Conservation (phyloP, 2,888 invertebrate species). For the Caenorhabditis parvicauda region DNA sequence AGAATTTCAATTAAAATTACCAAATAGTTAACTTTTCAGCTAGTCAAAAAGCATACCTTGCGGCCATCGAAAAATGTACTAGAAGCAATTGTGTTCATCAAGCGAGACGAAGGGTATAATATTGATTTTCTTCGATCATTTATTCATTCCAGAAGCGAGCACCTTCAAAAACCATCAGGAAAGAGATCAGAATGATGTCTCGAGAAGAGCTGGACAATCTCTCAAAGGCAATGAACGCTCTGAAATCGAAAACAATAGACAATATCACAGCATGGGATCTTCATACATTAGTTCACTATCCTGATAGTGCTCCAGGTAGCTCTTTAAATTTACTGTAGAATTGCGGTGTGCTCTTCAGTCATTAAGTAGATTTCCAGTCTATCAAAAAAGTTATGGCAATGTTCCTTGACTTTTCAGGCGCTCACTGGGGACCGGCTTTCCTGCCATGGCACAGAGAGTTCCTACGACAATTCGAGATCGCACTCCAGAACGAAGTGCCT, state of each 20-base stretch:
- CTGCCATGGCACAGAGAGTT: slow-evolving; percentile 62
- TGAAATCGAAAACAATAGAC: slow-evolving; percentile 52
- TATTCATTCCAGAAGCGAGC: slow-evolving; percentile 24
- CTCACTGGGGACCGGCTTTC: slow-evolving; percentile 57
- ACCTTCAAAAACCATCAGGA: slow-evolving; percentile 38
- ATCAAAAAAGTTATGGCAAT: background rate
- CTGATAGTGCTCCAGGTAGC: slow-evolving; percentile 53
- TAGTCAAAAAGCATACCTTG: slow-evolving; percentile 39
- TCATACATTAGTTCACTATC: slow-evolving; percentile 58
- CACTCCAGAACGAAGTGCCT: slow-evolving; percentile 54
- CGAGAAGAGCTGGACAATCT: slow-evolving; percentile 36
- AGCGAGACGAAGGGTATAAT: slow-evolving; percentile 29
- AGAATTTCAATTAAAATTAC: no score
- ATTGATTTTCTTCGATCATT: background rate
- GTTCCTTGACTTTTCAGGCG: slow-evolving; percentile 30
- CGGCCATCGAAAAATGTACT: slow-evolving; percentile 41
- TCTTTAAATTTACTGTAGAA: background rate
- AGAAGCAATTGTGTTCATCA: slow-evolving; percentile 40
- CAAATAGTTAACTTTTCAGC: slow-evolving; percentile 22
- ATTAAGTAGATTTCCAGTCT: background rate
- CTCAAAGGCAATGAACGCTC: slow-evolving; percentile 51
- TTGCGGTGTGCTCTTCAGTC: background rate
- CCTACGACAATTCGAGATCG: slow-evolving; percentile 57
- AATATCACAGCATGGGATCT: slow-evolving; percentile 60
- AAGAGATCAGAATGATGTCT: slow-evolving; percentile 52